A percentile compares a stretch with the other conserved stretches of the same genome.
Conservation (phyloP, 2,888 invertebrate genomes). For the Chaetoderma sp. region DNA sequence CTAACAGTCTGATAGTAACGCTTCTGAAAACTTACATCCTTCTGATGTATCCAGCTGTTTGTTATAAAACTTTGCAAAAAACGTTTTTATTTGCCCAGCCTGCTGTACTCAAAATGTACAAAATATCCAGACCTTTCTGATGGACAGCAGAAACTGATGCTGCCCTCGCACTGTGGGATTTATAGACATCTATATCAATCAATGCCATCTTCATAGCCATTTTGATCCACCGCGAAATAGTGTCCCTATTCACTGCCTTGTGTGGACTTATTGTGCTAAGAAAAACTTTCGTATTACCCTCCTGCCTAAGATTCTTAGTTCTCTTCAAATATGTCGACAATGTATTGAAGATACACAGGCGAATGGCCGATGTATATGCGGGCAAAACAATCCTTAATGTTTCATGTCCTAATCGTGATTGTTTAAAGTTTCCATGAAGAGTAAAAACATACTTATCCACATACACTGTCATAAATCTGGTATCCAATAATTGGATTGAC, state of each 20-base stretch:
- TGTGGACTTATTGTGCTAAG: slow-evolving; percentile 18
- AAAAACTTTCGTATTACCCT: not conserved
- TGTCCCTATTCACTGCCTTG: slow-evolving; percentile 9
- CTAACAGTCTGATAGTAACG: no score
- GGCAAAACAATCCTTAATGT: no score
- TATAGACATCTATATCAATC: slow-evolving; percentile 9
- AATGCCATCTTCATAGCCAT: slow-evolving; percentile 12
- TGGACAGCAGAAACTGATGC: slow-evolving; percentile 5
- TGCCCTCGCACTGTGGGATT: slow-evolving; percentile 13
- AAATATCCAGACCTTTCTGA: not conserved
- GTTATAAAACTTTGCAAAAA: not conserved
- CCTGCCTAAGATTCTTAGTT: slow-evolving; percentile 7
- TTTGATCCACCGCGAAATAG: slow-evolving; percentile 17
- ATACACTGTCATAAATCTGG: no score
- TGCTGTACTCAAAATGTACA: slow-evolving; percentile 12
- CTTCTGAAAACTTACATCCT: no score
- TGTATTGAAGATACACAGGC: slow-evolving; percentile 5
- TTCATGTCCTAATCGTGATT: no score
- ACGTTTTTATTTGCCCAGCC: slow-evolving; percentile 20
- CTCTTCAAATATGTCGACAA: slow-evolving; percentile 17
- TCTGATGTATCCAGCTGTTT: no score
- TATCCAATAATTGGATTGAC: no score
- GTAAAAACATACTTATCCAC: no score
- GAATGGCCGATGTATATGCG: slow-evolving; percentile 1
- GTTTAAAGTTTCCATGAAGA: no score